Evolutionary conservation across 2,113 vertebrate species (phyloP), one percentile per base, ranked within the genome.

Genomic region (Bubalus kerabau): DNA sequence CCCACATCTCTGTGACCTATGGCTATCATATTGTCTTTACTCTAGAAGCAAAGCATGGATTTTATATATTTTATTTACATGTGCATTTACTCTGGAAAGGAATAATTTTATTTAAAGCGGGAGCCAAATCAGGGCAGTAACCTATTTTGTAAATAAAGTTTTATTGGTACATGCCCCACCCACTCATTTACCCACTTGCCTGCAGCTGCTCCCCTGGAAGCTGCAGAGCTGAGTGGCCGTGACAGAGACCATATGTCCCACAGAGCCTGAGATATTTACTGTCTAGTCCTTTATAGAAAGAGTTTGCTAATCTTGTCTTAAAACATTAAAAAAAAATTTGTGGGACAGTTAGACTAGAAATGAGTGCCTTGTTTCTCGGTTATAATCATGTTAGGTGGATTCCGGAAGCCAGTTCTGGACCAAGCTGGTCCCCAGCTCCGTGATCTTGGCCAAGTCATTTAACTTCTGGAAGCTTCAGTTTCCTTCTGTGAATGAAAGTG

Each of bases 81-180:
- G 10, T 83, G 28, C 7, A 81, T 59, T 88, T 71, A 52, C 81
- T 84, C 0, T 50, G 71, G 92, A 50, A 74, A 62, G 17, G 64
- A 82, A 76, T 57, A 54, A 76, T 96, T 96, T 95, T 90, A 48
- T 95, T 93, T 93, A 74, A 93, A 94, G 30, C 52, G 71, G 24
- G 2, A 97, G 83, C 89, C 93, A 57, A 56, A 91, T 94, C 88
- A 97, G 91, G 23, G 26, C 43, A 12, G 2, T 32, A 48, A 64
- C 50, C 59, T 23, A 16, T 48, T 76, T 94, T 96, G 23, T 78
- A 60, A 87, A 78, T 95, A 89, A 89, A 88, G 76, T 92, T 93
- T 97, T 96, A 59, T 86, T 91, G 82, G 67, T 82, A 81, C 43
- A 30, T 23, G 59, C 19, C n/a, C 40, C 9, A 5, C 43, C 14